Evolutionary conservation across 2,113 vertebrate genomes (phyloP).

Genomic region (Capreolus pygargus): DNA sequence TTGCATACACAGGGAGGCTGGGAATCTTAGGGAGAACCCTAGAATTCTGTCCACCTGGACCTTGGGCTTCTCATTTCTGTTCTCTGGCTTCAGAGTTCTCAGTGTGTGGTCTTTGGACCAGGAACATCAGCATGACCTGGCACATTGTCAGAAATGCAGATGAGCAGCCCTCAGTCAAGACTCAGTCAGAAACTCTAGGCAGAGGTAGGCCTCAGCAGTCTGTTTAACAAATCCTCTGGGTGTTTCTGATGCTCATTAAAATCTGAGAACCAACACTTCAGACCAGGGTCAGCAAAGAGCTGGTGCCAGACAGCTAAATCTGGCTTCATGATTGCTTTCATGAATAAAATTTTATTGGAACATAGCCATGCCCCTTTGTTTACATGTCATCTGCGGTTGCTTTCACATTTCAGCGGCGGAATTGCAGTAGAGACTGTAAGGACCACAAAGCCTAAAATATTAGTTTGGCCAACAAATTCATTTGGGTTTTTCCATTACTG

Average conservation of each 20-base stretch:
- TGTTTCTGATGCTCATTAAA: background rate
- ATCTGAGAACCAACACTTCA: background rate
- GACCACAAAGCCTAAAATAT: background rate
- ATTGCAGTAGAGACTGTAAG: background rate
- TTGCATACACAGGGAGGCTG: background rate
- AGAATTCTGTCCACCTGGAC: background rate
- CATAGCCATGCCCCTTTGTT: background rate
- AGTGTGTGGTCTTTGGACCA: background rate
- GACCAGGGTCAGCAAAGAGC: background rate
- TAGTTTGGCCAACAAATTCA: background rate
- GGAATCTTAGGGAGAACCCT: background rate
- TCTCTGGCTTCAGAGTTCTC: background rate
- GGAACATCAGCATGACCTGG: background rate
- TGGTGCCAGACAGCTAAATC: background rate
- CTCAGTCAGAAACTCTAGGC: background rate
- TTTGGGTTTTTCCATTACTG: background rate
- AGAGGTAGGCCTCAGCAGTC: background rate
- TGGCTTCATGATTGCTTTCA: background rate
- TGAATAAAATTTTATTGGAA: background rate
- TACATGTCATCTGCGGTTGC: background rate
- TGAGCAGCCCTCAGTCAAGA: background rate
- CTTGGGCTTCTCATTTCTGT: background rate
- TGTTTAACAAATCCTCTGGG: background rate
- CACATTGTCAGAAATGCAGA: background rate
- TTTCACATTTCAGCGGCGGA: accelerated